These are phyloP conservation scores for Apodemia hepburni DNA, from an alignment of 2,888 invertebrate species.

Conservation along the genomic window DNA sequence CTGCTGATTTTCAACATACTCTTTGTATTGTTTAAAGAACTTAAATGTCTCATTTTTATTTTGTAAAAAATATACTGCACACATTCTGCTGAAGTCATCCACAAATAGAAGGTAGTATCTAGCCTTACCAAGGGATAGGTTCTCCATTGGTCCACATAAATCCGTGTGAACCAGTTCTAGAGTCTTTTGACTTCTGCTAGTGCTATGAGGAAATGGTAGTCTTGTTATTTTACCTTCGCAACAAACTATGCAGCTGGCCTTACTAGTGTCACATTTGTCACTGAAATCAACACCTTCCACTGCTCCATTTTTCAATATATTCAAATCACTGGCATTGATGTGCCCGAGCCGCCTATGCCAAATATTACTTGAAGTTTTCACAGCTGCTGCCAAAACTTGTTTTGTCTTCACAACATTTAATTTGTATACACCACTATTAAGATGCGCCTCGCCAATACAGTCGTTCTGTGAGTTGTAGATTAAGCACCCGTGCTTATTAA, in stretches of 20 bases:
- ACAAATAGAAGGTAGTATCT: not conserved
- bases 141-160: conserved; percentile 11
- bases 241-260: conserved; percentile 9
- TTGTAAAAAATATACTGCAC: not conserved
- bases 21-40: not conserved
- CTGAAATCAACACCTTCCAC: conserved; percentile 1
- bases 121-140: not conserved
- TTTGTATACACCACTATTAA: conserved; percentile 9
- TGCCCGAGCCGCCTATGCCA: conserved; percentile 14
- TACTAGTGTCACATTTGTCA: not conserved
- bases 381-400: not conserved
- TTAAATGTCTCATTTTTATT: not conserved
- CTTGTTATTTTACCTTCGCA: conserved; percentile 2
- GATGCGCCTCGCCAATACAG: conserved; percentile 1
- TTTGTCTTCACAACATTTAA: conserved; percentile 12
- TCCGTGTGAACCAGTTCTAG: conserved; percentile 12
- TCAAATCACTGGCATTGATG: conserved; percentile 9
- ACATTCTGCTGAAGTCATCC: not conserved
- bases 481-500: conserved; percentile 17
- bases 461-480: conserved; percentile 19
- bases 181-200: not conserved
- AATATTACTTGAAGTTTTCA: conserved; percentile 5
- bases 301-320: conserved; percentile 15
- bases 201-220: not conserved
- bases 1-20: not conserved